Evolutionary conservation across 1,140 invertebrate genomes (phyloP), one percentile per base, ranked within the genome.

Genomic region (Drosophila pseudoobscura): DNA sequence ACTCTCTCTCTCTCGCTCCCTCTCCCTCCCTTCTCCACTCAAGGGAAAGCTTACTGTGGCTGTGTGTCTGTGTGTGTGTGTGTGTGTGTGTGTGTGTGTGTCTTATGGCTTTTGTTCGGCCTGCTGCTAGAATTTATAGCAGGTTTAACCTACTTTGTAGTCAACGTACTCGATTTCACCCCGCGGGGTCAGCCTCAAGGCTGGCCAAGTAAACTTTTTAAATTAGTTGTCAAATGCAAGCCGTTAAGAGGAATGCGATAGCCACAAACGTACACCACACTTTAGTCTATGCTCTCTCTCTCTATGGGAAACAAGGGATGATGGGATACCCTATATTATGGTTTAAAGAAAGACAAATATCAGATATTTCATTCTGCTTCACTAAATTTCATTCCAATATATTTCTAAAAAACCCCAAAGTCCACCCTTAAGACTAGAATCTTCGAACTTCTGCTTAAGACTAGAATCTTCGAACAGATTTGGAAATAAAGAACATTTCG

Each of bases 211-310:
- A 75, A 76, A 70, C 75, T 75, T 87, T 78, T 69, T 70, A 87
- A 87, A 87, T 87, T 88, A 80, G 65, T 88, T 87, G 82, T 88
- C 83, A 85, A 87, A 84, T 74, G 75, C 75, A 76, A 74, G 60
- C 51, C 49, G 63, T 44, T 52, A 74, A 63, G 57, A 50, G 68
- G 70, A 83, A 58, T 82, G 64, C 71, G 63, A 75, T 77, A 78
- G 52, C 60, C 58, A 70, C 60, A 46, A 47, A 20, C 2, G 3
- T 0, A 35, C 17, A 3, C 24, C 24, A 26, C 24, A 0, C 24
- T 26, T 26, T 26, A 26, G 24, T 26, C 24, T 26, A 31, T 29
- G 1, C 26, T 6, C 26, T 31, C 15, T 31, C 15, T 15, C 29
- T 9, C 8, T 9, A 7, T 3, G 3, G 7, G 31, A 51, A 5